Conservation (phyloP, 2,113 vertebrate genomes). For the Microcebus griseorufus region DNA sequence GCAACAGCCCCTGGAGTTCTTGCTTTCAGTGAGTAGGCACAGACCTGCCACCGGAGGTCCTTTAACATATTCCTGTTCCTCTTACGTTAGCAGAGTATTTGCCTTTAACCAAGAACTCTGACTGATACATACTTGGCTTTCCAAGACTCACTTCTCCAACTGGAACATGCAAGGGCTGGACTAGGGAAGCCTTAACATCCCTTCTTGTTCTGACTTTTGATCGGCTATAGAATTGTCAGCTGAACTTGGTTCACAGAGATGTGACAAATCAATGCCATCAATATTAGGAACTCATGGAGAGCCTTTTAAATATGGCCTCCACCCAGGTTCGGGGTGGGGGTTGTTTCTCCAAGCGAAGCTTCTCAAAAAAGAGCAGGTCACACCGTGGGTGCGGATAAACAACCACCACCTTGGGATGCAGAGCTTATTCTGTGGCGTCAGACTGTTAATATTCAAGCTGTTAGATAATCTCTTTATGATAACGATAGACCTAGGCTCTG, state of each 20-base stretch:
- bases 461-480: constrained; percentile 53
- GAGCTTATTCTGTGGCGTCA: background rate
- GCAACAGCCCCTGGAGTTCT: background rate
- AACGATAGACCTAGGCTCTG: constrained; percentile 32
- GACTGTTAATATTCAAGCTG: constrained; percentile 42
- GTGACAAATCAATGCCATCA: background rate
- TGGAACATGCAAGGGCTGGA: background rate
- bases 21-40: background rate
- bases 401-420: background rate
- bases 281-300: background rate
- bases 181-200: background rate
- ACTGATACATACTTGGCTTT: background rate
- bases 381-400: background rate
- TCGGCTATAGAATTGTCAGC: background rate
- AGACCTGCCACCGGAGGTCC: background rate
- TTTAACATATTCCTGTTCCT: background rate
- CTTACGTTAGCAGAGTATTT: background rate
- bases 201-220: background rate
- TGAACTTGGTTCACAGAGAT: background rate
- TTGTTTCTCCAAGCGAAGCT: background rate
- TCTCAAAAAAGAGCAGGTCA: background rate
- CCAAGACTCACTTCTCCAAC: background rate
- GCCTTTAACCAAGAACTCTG: background rate
- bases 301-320: background rate
- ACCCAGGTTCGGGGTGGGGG: no score